Conservation (phyloP, 2,113 vertebrate genomes). For the Heteronetta atricapilla region DNA sequence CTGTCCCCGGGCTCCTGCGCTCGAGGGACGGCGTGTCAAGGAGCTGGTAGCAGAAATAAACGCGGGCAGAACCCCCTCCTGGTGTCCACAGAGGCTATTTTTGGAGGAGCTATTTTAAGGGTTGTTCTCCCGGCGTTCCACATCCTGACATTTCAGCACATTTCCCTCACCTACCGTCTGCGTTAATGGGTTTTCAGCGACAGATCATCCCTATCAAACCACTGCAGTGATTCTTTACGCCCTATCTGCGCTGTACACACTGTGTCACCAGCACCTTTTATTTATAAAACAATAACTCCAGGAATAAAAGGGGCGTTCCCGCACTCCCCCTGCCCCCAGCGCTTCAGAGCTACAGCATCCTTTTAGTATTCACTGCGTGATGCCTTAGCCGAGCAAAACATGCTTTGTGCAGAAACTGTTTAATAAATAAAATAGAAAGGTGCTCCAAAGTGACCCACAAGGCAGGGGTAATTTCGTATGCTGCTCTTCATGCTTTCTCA, state of each 20-base stretch:
- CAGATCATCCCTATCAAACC: slow-evolving; percentile 72
- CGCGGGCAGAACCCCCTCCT: neutral
- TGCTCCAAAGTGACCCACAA: slow-evolving; percentile 64
- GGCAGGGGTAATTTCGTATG: slow-evolving; percentile 56
- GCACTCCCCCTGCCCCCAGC: neutral
- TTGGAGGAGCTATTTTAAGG: slow-evolving; percentile 76
- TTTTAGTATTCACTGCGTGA: neutral
- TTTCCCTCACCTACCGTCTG: slow-evolving; percentile 71
- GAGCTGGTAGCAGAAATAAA: slow-evolving; percentile 58
- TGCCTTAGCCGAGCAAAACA: neutral
- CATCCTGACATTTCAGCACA: slow-evolving; percentile 77
- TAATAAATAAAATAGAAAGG: slow-evolving; percentile 68
- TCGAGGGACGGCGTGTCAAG: slow-evolving; percentile 3
- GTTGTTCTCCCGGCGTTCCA: slow-evolving; percentile 67
- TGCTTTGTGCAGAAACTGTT: slow-evolving; percentile 51
- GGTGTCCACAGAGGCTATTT: slow-evolving; percentile 64
- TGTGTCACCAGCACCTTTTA: slow-evolving; percentile 55
- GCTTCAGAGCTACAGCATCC: neutral
- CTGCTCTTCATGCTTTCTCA: slow-evolving; percentile 57
- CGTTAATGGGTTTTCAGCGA: slow-evolving; percentile 72
- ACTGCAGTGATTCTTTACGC: slow-evolving; percentile 62
- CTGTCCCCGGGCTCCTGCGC: neutral
- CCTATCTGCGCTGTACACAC: slow-evolving; percentile 36
- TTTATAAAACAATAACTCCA: slow-evolving; percentile 54
- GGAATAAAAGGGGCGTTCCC: neutral